Percentiles rank a stretch among this genome's conserved stretches.
phyloP scores from a whole-genome alignment of 2,888 invertebrate species.

The Erebia aethiops region DNA sequence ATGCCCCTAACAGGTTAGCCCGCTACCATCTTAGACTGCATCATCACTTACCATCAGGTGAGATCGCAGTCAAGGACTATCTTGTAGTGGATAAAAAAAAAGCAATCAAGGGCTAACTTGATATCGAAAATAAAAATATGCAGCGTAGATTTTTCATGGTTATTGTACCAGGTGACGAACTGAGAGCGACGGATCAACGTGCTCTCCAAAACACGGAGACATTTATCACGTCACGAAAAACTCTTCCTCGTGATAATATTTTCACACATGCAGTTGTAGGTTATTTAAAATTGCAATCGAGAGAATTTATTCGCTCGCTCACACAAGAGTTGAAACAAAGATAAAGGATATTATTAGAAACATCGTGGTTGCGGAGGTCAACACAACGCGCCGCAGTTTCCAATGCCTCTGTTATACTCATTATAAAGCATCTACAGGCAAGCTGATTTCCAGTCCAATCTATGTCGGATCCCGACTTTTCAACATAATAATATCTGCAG shows the following conservation, averaged over 20 bases:
- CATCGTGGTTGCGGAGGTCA: slow-evolving; percentile 65
- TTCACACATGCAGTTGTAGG: background rate
- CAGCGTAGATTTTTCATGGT: too few relatives aligned
- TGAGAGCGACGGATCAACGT: too few relatives aligned
- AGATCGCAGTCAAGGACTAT: too few relatives aligned
- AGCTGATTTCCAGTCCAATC: background rate
- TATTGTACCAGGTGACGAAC: too few relatives aligned
- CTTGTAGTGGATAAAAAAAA: too few relatives aligned
- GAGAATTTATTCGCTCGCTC: slow-evolving; percentile 32
- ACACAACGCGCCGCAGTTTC: slow-evolving; percentile 56
- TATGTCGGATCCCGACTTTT: background rate
- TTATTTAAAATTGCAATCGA: slow-evolving; percentile 11
- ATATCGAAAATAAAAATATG: too few relatives aligned
- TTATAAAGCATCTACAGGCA: background rate
- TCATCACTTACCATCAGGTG: too few relatives aligned
- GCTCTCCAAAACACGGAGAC: background rate
- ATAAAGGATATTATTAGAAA: slow-evolving; percentile 70
- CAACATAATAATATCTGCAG: too few relatives aligned
- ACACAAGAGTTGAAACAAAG: slow-evolving; percentile 51
- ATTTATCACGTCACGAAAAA: background rate
- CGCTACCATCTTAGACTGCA: too few relatives aligned
- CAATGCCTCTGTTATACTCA: slow-evolving; percentile 60
- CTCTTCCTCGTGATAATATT: slow-evolving; percentile 10
- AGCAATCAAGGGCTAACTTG: too few relatives aligned
- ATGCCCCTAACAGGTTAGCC: too few relatives aligned